Conservation (phyloP, 2,888 invertebrate genomes). For the Acronicta aceris region DNA sequence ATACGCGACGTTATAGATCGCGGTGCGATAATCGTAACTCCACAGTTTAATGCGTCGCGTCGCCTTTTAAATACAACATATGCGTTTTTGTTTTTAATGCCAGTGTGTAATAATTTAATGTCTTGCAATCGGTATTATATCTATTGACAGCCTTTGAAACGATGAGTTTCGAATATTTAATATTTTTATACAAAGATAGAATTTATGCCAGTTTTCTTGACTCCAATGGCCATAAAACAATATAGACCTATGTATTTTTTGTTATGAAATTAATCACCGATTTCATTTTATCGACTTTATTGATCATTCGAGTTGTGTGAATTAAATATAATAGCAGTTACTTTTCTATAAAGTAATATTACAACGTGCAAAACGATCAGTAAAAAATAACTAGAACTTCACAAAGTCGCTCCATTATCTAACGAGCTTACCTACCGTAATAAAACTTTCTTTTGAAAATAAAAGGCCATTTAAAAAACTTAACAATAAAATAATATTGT, state of each 20-base stretch:
- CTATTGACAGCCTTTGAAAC: conserved; percentile 26
- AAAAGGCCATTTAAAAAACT: conserved; percentile 30
- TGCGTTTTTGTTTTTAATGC: conserved; percentile 61
- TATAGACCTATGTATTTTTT: not conserved
- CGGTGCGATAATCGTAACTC: conserved; percentile 76
- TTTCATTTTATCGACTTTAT: conserved; percentile 3
- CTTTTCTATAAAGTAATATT: not conserved
- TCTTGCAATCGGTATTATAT: conserved; percentile 17
- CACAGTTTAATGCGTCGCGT: conserved; percentile 67
- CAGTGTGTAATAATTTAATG: conserved; percentile 54
- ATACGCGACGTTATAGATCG: conserved; percentile 84
- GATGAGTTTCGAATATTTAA: conserved; percentile 10
- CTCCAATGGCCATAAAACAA: conserved; percentile 16
- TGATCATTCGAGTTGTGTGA: conserved; percentile 3
- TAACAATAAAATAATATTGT: conserved; percentile 17
- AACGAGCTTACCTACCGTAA: conserved; percentile 34
- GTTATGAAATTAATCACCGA: not conserved
- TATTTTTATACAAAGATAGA: conserved; percentile 15
- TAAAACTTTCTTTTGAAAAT: conserved; percentile 58
- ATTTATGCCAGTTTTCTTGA: conserved; percentile 2
- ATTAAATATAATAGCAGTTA: not conserved
- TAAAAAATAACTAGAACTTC: conserved; percentile 22
- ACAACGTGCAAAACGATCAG: conserved; percentile 3
- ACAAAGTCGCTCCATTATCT: conserved; percentile 31
- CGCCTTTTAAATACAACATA: conserved; percentile 59